These are phyloP conservation scores for Pammene fasciana DNA, from an alignment of 2,888 invertebrate species.

Conservation along the genomic window DNA sequence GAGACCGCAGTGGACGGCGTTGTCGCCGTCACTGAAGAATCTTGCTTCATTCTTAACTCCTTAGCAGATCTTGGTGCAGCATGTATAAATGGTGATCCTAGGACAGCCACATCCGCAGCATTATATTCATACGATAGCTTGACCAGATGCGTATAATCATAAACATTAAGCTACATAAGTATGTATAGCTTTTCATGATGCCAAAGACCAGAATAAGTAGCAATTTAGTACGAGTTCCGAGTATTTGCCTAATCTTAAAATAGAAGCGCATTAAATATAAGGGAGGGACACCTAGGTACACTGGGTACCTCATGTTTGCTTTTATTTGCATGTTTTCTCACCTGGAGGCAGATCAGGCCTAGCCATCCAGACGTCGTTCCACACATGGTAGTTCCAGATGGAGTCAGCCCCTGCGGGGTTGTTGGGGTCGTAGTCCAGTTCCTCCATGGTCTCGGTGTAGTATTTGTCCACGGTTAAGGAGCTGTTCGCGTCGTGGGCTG, in stretches of 20 bases:
- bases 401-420: conserved; percentile 88
- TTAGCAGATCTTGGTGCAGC: conserved; percentile 77
- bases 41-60: neutral
- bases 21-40: neutral
- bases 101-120: conserved; percentile 62
- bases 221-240: too few species aligned
- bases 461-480: conserved; percentile 91
- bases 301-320: too few species aligned
- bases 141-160: too few species aligned
- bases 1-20: neutral
- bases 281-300: too few species aligned
- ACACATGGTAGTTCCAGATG: conserved; percentile 95
- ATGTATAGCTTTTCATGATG: too few species aligned
- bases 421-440: conserved; percentile 86
- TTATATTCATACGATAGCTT: too few species aligned
- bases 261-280: too few species aligned
- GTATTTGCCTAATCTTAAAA: too few species aligned
- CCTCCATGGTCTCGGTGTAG: conserved; percentile 86
- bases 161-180: too few species aligned
- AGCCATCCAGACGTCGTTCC: conserved; percentile 95
- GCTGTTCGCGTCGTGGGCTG: conserved; percentile 92
- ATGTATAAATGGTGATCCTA: conserved; percentile 72
- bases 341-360: conserved; percentile 89
- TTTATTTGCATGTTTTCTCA: conserved; percentile 47
- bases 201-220: too few species aligned